Percentiles rank a stretch among this genome's conserved stretches.
phyloP scores from a whole-genome alignment of 2,888 invertebrate genomes.

The Neoitamus cyanurus region DNA sequence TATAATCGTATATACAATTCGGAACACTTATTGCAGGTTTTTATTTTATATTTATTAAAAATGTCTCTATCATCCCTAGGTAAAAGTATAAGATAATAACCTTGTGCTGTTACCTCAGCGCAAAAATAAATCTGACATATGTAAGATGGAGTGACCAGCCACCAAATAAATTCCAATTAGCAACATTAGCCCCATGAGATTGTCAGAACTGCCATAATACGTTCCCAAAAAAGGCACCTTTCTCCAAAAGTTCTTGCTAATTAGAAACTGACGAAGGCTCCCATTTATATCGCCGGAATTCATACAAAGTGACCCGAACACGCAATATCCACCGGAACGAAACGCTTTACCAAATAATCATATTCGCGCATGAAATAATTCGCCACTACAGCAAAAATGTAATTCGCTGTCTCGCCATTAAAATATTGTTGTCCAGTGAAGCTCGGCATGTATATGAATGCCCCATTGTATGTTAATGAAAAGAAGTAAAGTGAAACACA shows the following conservation, averaged over 20 bases:
- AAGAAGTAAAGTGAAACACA: neutral
- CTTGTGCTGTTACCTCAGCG: neutral
- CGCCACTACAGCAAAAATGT: neutral
- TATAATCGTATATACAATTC: too few species aligned
- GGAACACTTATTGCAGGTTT: too few species aligned
- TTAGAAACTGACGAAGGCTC: neutral
- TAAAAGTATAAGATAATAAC: too few species aligned
- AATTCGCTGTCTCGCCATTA: neutral
- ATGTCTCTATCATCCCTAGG: too few species aligned
- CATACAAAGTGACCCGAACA: neutral
- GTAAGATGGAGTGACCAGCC: neutral
- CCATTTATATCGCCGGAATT: neutral
- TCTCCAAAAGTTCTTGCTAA: neutral
- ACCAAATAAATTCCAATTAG: neutral
- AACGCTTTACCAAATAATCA: neutral
- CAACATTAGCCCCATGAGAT: neutral
- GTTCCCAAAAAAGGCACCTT: neutral
- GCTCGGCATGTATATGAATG: neutral
- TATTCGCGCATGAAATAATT: neutral
- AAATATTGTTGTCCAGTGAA: neutral
- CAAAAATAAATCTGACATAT: neutral
- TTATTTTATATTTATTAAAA: too few species aligned
- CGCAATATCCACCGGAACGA: neutral
- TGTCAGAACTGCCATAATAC: neutral
- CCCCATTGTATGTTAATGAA: neutral